These are phyloP conservation scores for Augochlora pura DNA, from an alignment of 1,140 invertebrate species.

Conservation along the genomic window DNA sequence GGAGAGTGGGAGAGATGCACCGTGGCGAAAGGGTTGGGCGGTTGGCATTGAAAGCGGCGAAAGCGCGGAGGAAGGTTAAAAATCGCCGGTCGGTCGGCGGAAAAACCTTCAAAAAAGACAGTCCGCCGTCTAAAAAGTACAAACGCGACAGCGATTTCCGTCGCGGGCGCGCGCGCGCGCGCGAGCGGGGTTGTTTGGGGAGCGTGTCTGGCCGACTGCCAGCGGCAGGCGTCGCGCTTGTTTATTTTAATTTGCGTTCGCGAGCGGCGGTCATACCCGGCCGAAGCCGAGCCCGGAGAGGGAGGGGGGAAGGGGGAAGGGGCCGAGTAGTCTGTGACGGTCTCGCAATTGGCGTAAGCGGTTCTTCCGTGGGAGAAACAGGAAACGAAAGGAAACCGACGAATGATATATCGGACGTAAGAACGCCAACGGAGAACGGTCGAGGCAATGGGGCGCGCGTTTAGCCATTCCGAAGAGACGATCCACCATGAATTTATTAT, in stretches of 20 bases:
- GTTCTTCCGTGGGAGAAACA: constrained; percentile 31
- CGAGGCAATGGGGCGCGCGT: background rate
- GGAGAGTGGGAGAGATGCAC: no score
- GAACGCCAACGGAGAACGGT: background rate
- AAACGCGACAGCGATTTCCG: constrained; percentile 48
- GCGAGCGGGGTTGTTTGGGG: constrained; percentile 26
- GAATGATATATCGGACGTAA: background rate
- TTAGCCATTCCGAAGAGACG: background rate
- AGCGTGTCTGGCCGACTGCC: constrained; percentile 40
- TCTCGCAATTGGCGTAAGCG: constrained; percentile 46
- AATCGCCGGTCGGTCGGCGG: background rate
- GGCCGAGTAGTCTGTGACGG: background rate
- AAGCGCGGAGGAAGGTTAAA: constrained; percentile 3
- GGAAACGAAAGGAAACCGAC: background rate
- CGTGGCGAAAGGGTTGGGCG: no score
- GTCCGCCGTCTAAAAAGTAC: constrained; percentile 23
- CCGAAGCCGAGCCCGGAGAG: background rate
- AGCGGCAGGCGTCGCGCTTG: constrained; percentile 35
- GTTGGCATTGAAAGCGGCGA: no score
- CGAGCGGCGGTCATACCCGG: constrained; percentile 31
- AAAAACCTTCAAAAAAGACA: constrained; percentile 25
- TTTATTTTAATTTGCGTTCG: constrained; percentile 55
- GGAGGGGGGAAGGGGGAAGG: no score
- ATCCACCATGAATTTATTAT: background rate
- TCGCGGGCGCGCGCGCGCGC: no score